Evolutionary conservation across 2,888 invertebrate genomes (phyloP), one percentile per base, ranked within the genome.

Genomic region (Eupithecia tripunctaria): DNA sequence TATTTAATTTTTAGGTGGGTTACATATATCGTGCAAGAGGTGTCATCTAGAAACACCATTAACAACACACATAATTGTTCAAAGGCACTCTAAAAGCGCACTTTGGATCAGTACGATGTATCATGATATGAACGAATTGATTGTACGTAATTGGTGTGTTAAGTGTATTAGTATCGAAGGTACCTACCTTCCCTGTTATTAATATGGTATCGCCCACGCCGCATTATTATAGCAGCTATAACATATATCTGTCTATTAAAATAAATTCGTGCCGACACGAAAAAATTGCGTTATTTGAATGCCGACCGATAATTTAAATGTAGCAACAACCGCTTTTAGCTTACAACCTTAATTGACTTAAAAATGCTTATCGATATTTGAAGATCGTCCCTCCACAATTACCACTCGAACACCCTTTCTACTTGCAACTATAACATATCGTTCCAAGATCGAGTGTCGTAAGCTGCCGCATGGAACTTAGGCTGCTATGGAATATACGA

Each of bases 291-390:
- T 92, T 94, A 94, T 93, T 93, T 93, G 92, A 93, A 93, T 94
- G 93, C 93, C 91, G 91, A 88, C 93, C 93, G 92, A 94, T 94
- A 94, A 94, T 94, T 94, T 94, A 94, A 94, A 94, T 94, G 94
- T 94, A 94, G 93, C 93, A 94, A 94, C 94, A 94, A 94, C 93
- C 91, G 93, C 94, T 93, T 94, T 94, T 94, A 94, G 93, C 94
- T 93, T 94, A 94, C 94, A 94, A 93, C 94, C 93, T 93, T 94
- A 94, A 94, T 94, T 94, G 94, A 94, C 94, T 94, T 94, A 94
- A 94, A 94, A 94, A 94, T 93, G 93, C 92, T 94, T 94, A 94
- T 94, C 93, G 93, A 94, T 94, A 91, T 84, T 82, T 81, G 36
- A 77, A 81, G 79, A 82, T 82, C 73, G 79, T 76, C 81, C 81